Base-by-base conservation (phyloP, 2,113 vertebrate genomes). In the Proteles cristata region DNA sequence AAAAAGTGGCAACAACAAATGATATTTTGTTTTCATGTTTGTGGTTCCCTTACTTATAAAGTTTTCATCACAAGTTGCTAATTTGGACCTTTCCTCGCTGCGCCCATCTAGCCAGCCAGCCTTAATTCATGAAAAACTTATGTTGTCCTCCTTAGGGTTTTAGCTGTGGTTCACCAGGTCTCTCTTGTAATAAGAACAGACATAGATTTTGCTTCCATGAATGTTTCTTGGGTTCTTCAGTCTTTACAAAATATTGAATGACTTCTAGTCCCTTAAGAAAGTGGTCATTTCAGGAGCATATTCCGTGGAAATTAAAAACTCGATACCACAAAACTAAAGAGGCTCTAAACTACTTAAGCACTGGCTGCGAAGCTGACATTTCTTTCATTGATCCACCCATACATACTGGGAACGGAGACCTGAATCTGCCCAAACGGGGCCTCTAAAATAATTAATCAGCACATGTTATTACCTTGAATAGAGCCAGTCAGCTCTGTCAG, bases 391-490 rank as follows among this genome's bases (percentile, higher is more conserved):
- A 97, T 93, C 88, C 97, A 98, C 94, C 86, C 94, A 85, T 98
- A 98, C 94, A 85, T 98, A 98, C 98, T 98, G 99, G 98, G 98
- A 99, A 99, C 99, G 99, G 99, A 99, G 98, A 69, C 48, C 98
- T 98, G 94, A 98, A 99, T 98, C 98, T 98, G 97, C 99, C 98
- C 99, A 99, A 74, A 98, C 95, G 97, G 98, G 94, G 97, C 97
- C 89, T 97, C 97, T 99, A 98, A 99, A 99, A 98, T 99, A 99
- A 99, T 98, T 80, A 39, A 98, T 98, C 98, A 98, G 98, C 98
- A 98, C 83, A 5, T 98, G 98, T 98, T 98, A 98, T 98, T 61
- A 98, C 98, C 97, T 98, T 98, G 94, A 98, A 97, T 93, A 90
- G 93, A 98, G 94, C 94, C 96, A 96, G 97, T 93, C 88, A 98